These are phyloP conservation scores for Nemotelus nigrinus DNA, from an alignment of 2,888 invertebrate species.

Conservation along the genomic window DNA sequence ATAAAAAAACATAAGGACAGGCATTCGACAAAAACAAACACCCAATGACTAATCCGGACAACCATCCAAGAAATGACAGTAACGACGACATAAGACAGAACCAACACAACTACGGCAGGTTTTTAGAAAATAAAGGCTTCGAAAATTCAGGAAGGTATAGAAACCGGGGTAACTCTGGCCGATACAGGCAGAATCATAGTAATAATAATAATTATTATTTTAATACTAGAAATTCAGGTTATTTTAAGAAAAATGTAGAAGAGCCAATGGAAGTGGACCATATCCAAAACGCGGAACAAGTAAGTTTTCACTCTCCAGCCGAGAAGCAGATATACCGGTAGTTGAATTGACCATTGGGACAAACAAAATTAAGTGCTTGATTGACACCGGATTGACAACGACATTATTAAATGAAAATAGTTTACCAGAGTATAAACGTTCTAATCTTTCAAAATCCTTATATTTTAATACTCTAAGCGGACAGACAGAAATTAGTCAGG, in stretches of 20 bases:
- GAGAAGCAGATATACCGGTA: conserved; percentile 22
- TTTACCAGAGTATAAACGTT: conserved; percentile 7
- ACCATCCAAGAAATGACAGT: conserved; percentile 20
- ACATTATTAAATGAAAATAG: conserved; percentile 20
- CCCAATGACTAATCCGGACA: background rate
- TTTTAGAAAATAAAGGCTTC: background rate
- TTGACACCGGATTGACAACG: conserved; percentile 35
- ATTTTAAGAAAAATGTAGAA: background rate
- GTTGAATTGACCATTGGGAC: conserved; percentile 27
- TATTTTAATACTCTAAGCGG: conserved; percentile 17
- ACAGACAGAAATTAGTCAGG: conserved; percentile 7
- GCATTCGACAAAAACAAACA: background rate
- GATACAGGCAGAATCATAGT: conserved; percentile 31
- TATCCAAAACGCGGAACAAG: background rate
- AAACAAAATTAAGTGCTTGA: conserved; percentile 19
- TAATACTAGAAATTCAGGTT: no score
- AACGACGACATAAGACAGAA: background rate
- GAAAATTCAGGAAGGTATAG: background rate
- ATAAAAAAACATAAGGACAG: background rate
- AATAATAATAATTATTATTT: no score
- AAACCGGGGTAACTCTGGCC: conserved; percentile 11
- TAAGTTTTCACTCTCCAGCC: conserved; percentile 27
- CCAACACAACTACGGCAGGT: background rate
- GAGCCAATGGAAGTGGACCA: conserved; percentile 32
- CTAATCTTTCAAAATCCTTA: background rate